phyloP scores from a whole-genome alignment of 1,140 invertebrate genomes.

The Lutraria rhynchaena region DNA sequence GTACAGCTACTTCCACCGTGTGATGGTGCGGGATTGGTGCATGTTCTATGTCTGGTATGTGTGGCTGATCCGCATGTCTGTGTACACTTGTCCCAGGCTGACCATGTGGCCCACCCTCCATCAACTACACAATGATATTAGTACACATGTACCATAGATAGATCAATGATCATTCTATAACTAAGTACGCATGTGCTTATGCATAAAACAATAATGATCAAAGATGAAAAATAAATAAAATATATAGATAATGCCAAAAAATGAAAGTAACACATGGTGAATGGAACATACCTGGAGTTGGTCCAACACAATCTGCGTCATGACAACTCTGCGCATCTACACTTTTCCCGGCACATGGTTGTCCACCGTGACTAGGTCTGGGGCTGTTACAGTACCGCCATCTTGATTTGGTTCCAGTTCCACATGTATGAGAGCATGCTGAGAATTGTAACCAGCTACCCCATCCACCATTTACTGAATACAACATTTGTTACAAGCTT shows the following conservation, averaged over 20 bases:
- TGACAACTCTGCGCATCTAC: conserved; percentile 28
- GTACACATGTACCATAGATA: no score
- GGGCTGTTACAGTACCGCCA: conserved; percentile 85
- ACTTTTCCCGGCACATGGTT: conserved; percentile 4
- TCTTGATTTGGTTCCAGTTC: conserved; percentile 85
- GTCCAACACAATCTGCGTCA: conserved; percentile 19
- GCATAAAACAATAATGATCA: no score
- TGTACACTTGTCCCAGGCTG: conserved; percentile 48
- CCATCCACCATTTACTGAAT: conserved; percentile 86
- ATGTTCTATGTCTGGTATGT: conserved; percentile 35
- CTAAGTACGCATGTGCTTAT: no score
- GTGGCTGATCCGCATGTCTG: conserved; percentile 49
- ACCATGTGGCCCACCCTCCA: conserved; percentile 54
- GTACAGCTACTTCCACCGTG: conserved; percentile 41
- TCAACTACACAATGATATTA: no score
- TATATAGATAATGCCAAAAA: no score
- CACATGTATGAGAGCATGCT: conserved; percentile 86
- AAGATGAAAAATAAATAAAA: no score
- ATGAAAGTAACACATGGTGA: no score
- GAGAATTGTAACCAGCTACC: conserved; percentile 86
- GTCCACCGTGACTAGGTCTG: conserved; percentile 44
- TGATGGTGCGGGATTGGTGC: conserved; percentile 45
- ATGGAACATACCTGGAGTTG: conserved; percentile 23
- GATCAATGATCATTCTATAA: no score
- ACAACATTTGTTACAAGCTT: no score